phyloP scores from a whole-genome alignment of 2,797 vertebrate species.

The Schizothorax lantsangensis region DNA sequence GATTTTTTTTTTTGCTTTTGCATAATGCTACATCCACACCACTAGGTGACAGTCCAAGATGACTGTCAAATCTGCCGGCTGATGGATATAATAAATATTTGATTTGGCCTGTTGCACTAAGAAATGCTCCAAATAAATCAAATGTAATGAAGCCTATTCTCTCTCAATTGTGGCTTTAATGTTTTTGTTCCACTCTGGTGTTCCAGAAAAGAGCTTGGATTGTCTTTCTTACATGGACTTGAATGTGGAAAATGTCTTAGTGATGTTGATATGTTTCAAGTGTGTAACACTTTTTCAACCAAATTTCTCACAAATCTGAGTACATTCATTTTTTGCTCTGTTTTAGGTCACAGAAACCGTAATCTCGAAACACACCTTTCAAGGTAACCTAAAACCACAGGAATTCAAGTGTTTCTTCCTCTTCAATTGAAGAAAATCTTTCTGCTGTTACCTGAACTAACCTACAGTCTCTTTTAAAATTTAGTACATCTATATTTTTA shows the following conservation, averaged over 20 bases:
- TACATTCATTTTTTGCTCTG: constrained; percentile 3
- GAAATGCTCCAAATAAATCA: constrained; percentile 12
- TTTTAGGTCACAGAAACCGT: constrained; percentile 84
- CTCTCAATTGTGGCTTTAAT: constrained; percentile 9
- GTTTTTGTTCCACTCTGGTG: constrained; percentile 23
- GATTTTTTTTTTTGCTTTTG: neutral
- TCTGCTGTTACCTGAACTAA: neutral
- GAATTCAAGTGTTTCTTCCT: constrained; percentile 11
- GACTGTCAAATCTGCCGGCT: neutral
- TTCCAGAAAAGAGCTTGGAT: constrained; percentile 24
- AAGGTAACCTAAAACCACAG: constrained; percentile 71
- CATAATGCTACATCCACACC: neutral
- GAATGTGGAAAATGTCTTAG: constrained; percentile 23
- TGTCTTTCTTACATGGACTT: constrained; percentile 10
- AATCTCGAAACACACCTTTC: constrained; percentile 78
- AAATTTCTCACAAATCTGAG: constrained; percentile 21
- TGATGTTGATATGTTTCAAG: constrained; percentile 17
- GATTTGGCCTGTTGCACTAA: constrained; percentile 8
- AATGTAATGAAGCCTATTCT: neutral
- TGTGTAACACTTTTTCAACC: constrained; percentile 19
- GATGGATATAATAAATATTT: constrained; percentile 6
- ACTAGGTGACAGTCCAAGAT: neutral
- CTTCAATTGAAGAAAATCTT: neutral
- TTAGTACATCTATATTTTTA: neutral
- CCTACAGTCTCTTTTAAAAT: neutral